Base-by-base conservation (phyloP, 2,888 invertebrate species). In the Oeneis ivallda region DNA sequence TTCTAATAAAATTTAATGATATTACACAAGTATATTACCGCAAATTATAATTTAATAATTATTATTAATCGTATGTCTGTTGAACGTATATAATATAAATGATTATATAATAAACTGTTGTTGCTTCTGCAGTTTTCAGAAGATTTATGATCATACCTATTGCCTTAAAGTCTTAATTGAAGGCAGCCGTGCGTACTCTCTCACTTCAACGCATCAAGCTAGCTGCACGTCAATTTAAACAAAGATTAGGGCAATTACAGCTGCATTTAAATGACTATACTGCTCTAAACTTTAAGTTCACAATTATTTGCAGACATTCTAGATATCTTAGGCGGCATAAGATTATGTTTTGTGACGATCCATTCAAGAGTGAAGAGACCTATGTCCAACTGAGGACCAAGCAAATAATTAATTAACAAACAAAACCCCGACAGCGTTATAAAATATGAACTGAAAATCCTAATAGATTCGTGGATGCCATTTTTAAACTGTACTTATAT, bases 131-230 rank as follows among this genome's bases (percentile, higher is more conserved):
- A 60, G 59, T 63, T 52, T 61, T 50, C 56, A 47, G 19, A 57
- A 67, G 70, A 73, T 81, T 81, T 83, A 82, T 77, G 79, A 76
- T 74, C 72, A 47, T 56, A 53, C 58, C 45, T n/a, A 54, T 32
- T 45, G 43, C 43, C 52, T 64, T 83, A 81, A 82, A 37, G 43
- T 34, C 52, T 64, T 83, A 81, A 82, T 81, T 81, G 80, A 79
- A 79, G 63, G 71, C 79, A 83, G 71, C 82, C 78, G 79, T 73
- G 80, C 84, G 79, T 81, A 52, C 52, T 34, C 50, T 49, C 49
- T 58, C 50, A 64, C 70, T 72, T 64, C 65, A 66, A 65, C 71
- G 70, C 71, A 69, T 72, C 69, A 70, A 70, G 69, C 57, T 70
- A 65, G 68, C 65, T 70, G 71, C 54, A 62, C 50, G 17, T 64